A percentile compares a stretch with the other conserved stretches of the same genome.
phyloP scores from a whole-genome alignment of 1,140 invertebrate genomes.

The Drosophila sulfurigaster region DNA sequence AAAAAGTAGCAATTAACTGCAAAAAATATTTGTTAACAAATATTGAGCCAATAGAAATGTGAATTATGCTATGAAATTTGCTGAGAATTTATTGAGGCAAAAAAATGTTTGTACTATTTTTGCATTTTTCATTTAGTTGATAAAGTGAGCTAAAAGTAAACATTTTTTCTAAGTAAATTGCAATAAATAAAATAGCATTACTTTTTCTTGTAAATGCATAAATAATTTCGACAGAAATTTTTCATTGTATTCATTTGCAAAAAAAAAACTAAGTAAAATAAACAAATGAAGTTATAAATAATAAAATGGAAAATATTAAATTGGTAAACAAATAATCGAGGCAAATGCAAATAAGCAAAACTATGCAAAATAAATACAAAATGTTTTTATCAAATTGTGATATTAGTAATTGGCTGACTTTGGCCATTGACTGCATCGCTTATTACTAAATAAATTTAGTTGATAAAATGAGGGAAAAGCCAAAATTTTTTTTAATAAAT shows the following conservation, averaged over 20 bases:
- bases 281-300: not conserved
- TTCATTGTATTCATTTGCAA: not conserved
- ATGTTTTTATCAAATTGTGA: not conserved
- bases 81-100: constrained; percentile 1
- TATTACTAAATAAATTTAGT: not conserved
- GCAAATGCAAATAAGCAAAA: not conserved
- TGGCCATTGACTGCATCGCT: constrained; percentile 9
- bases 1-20: too few species aligned
- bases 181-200: too few species aligned
- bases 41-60: not conserved
- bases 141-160: too few species aligned
- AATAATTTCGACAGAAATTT: too few species aligned
- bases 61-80: not conserved
- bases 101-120: not conserved
- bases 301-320: not conserved
- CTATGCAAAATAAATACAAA: not conserved
- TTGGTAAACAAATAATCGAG: not conserved
- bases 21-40: not conserved
- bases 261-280: not conserved
- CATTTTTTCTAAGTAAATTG: too few species aligned
- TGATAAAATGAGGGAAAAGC: too few species aligned
- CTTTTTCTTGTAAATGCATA: too few species aligned
- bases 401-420: constrained; percentile 24
- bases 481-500: too few species aligned
- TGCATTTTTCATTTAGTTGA: too few species aligned